Base-by-base conservation (phyloP, 2,113 vertebrate species). In the Ophthalmotilapia sp. region DNA sequence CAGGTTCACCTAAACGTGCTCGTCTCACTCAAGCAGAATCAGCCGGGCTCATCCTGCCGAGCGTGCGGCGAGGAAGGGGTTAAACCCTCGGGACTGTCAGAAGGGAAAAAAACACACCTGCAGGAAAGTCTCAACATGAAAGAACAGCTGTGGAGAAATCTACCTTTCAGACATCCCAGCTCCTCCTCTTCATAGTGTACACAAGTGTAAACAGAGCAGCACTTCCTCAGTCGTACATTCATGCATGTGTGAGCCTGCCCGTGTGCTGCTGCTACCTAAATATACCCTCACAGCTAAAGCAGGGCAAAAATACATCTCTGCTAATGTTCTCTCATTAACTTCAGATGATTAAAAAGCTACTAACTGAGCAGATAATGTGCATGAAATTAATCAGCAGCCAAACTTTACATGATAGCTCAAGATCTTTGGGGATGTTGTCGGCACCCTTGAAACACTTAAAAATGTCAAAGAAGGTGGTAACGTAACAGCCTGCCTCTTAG, bases 221-320 rank as follows among this genome's bases (percentile, higher is more conserved):
- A 62, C 87, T 84, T 89, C 87, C 91, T 89, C 60, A 53, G 86
- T 23, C 79, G 70, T 73, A 23, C 84, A 13, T 12, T 62, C 3
- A 60, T 81, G 82, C 92, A 51, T 93, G 91, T 91, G 17, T 42
- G 81, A 84, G 56, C 91, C 88, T 85, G 90, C 77, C 87, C 77
- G 51, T 7, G 13, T 77, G 84, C 88, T 80, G 82, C 5, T 9
- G 45, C 42, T 5, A 15, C 45, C n/a, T 80, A 87, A 88, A 90
- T 84, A 84, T 60, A 80, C 53, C 36, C 54, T 77, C 49, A 0
- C 29, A 23, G 62, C 79, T 40, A 14, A 55, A 73, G 60, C 73
- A 55, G 80, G 85, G 88, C 53, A 60, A 29, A 83, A 80, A 84
- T 42, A 42, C 60, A 36, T 54, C 55, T 51, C 49, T 36, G 49